phyloP scores from a whole-genome alignment of 1,140 invertebrate species.

The Helicoverpa armigera region DNA sequence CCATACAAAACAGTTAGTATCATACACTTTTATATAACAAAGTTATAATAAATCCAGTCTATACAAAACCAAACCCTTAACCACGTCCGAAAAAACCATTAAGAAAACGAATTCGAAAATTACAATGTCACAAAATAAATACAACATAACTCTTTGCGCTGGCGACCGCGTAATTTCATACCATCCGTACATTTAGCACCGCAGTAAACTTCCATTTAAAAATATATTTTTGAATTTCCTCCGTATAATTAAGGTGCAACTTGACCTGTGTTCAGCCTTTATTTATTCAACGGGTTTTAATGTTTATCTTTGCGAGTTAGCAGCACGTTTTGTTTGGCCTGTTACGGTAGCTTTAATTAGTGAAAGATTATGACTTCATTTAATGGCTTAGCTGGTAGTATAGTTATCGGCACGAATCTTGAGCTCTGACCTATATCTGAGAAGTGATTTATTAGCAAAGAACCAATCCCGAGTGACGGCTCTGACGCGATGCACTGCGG shows the following conservation, averaged over 20 bases:
- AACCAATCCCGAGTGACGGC: no score
- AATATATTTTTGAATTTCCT: constrained; percentile 57
- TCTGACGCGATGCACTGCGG: no score
- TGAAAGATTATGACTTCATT: neutral
- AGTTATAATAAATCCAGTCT: no score
- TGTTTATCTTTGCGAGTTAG: constrained; percentile 38
- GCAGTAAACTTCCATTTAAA: constrained; percentile 52
- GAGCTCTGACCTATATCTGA: no score
- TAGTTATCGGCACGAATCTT: no score
- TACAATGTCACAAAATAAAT: constrained; percentile 34
- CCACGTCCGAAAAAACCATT: neutral
- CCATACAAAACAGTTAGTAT: no score
- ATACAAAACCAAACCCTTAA: neutral
- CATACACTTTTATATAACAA: no score
- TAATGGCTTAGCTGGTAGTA: neutral
- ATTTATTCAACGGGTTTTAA: constrained; percentile 31
- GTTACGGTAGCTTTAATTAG: neutral
- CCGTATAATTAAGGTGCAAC: constrained; percentile 37
- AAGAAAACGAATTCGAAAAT: constrained; percentile 34
- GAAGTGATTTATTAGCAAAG: no score
- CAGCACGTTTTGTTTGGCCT: neutral
- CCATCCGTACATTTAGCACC: constrained; percentile 46
- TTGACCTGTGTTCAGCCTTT: constrained; percentile 31
- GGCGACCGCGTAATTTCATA: constrained; percentile 56
- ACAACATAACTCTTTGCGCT: constrained; percentile 28